Base-by-base conservation (phyloP, 2,888 invertebrate species). In the Sphaerophoria taeniata region DNA sequence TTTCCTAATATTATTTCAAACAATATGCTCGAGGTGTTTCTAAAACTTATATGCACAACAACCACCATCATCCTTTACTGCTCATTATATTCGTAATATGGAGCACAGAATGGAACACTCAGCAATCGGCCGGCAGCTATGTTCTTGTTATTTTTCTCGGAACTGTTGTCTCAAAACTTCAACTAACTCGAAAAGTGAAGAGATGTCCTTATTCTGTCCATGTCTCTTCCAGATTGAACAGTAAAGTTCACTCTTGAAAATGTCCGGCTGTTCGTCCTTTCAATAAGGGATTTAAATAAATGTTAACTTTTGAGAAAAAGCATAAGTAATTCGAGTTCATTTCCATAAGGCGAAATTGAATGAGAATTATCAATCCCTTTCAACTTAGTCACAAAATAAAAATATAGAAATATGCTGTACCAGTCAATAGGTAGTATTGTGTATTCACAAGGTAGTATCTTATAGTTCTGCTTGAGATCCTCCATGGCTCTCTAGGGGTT, bases 221-320 rank as follows among this genome's bases (percentile, higher is more conserved):
- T 49, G 16, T 49, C 33, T 47, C 34, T 34, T 47, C 49, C 63
- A 49, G 49, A 65, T 49, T 65, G 34, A 49, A 65, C 49, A 65
- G 36, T 49, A 65, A 14, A 36, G 63, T 34, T 33, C 34, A 34
- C 33, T 49, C 65, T 65, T 65, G 34, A 65, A 65, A 49, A 65
- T 49, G 65, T 49, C 49, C 12, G 9, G 45, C 47, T 39, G 31
- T 43, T 45, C 9, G 61, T 79, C 75, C 75, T 69, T 80, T 84
- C 84, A 69, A 51, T 53, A 63, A 70, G 61, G 49, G 76, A 85
- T 76, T 85, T 85, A 81, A 77, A 81, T 85, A 85, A 85, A 85
- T 74, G 81, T 85, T 85, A 85, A 80, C 85, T 81, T 85, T 77
- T 81, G 81, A 81, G 81, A 73, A 76, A 81, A 76, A 77, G 80